These are phyloP conservation scores for Bufo gargarizans DNA, from an alignment of 2,113 vertebrate genomes.

Conservation along the genomic window DNA sequence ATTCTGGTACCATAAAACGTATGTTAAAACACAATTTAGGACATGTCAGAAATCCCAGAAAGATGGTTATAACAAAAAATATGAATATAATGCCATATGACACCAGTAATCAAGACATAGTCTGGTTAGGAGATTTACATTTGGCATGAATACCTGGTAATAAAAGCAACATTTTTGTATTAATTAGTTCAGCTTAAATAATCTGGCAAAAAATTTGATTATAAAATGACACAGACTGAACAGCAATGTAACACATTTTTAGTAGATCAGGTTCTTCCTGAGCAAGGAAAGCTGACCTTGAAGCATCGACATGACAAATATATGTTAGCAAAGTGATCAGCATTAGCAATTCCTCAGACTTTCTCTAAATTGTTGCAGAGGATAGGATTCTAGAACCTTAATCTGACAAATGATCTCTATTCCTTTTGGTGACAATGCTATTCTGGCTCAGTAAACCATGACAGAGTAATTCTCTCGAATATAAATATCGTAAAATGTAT, in stretches of 20 bases:
- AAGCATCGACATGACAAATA: constrained; percentile 1
- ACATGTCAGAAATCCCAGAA: too few species aligned
- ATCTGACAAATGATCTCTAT: constrained; percentile 35
- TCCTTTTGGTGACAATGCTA: constrained; percentile 37
- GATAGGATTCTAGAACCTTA: constrained; percentile 22
- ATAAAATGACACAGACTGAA: not conserved
- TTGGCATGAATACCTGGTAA: too few species aligned
- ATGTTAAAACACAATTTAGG: too few species aligned
- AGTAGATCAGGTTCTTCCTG: not conserved
- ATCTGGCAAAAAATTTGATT: not conserved
- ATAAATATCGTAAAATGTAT: constrained; percentile 42
- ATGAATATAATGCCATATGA: too few species aligned
- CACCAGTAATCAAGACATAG: too few species aligned
- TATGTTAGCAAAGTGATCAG: constrained; percentile 12
- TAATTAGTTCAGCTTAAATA: not conserved
- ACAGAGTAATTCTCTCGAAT: constrained; percentile 20
- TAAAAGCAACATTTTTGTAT: too few species aligned
- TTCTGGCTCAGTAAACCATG: constrained; percentile 52
- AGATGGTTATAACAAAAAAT: too few species aligned
- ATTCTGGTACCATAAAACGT: too few species aligned
- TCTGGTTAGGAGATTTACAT: too few species aligned
- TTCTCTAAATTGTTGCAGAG: constrained; percentile 9
- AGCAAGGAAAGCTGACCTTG: constrained; percentile 24
- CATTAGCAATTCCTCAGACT: not conserved
- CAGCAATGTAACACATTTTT: not conserved